These are phyloP conservation scores for Pseudorasbora parva DNA, from an alignment of 2,113 vertebrate species.

Conservation along the genomic window DNA sequence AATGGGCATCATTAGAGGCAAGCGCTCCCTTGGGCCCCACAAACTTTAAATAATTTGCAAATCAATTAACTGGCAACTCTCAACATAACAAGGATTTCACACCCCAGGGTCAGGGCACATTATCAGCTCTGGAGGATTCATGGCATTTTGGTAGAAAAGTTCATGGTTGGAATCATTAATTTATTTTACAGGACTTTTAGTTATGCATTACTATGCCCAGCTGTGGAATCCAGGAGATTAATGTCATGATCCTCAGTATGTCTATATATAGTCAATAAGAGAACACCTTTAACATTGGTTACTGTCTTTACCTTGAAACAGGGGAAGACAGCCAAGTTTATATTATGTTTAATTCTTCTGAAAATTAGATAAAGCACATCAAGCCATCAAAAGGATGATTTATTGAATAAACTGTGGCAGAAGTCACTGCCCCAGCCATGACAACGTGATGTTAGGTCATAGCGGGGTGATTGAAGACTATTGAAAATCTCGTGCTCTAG, in stretches of 20 bases:
- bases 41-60: conserved; percentile 99
- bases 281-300: conserved; percentile 57
- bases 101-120: conserved; percentile 87
- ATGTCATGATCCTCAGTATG: conserved; percentile 75
- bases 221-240: conserved; percentile 88
- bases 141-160: conserved; percentile 95
- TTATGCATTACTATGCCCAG: conserved; percentile 91
- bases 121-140: conserved; percentile 91
- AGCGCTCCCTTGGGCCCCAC: conserved; percentile 87
- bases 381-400: conserved; percentile 60
- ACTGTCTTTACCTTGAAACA: conserved; percentile 53
- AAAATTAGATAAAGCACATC: conserved; percentile 65
- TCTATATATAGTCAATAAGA: conserved; percentile 65
- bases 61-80: conserved; percentile 97
- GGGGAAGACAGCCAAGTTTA: conserved; percentile 65
- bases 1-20: conserved; percentile 82
- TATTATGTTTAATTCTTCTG: conserved; percentile 64
- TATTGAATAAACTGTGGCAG: conserved; percentile 53
- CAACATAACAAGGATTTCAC: conserved; percentile 90
- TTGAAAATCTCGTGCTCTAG: neutral
- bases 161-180: conserved; percentile 97
- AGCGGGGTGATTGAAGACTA: conserved; percentile 23
- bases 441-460: conserved; percentile 34
- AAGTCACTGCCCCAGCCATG: conserved; percentile 11
- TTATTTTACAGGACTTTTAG: conserved; percentile 95